phyloP scores from a whole-genome alignment of 2,888 invertebrate genomes.

The Drosophila seclusa region DNA sequence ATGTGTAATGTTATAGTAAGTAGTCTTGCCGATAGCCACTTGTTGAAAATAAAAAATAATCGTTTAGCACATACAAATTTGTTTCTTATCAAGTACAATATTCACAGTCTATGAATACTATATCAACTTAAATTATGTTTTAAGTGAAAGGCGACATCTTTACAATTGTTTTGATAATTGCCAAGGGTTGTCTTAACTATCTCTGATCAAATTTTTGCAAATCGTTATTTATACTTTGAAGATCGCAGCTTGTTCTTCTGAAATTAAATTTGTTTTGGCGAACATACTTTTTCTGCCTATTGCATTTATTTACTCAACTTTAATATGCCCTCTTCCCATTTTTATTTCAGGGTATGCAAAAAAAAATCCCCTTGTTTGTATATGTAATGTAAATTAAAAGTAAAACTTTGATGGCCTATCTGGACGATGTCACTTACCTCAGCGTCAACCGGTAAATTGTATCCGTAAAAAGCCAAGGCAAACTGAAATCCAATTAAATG shows the following conservation, averaged over 20 bases:
- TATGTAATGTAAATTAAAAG: not conserved
- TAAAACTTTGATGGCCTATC: slow-evolving; percentile 18
- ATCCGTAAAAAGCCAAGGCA: slow-evolving; percentile 50
- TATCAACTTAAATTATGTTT: not conserved
- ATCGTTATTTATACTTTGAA: no score
- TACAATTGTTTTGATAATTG: not conserved
- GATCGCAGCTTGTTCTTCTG: not conserved
- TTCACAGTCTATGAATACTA: not conserved
- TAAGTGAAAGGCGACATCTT: not conserved
- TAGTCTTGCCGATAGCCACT: not conserved
- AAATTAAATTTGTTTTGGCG: not conserved
- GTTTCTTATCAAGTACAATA: not conserved
- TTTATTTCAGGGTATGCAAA: not conserved
- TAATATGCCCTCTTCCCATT: not conserved
- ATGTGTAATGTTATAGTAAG: no score
- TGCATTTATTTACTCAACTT: not conserved
- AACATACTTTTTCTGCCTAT: not conserved
- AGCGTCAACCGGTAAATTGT: slow-evolving; percentile 37
- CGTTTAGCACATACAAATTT: not conserved
- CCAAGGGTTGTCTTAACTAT: not conserved
- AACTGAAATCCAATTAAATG: slow-evolving; percentile 73
- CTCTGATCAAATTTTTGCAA: not conserved
- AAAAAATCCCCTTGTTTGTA: not conserved
- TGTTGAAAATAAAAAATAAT: not conserved
- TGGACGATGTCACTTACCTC: slow-evolving; percentile 56